Base-by-base conservation (phyloP, 1,140 invertebrate species). In the Papilio machaon region DNA sequence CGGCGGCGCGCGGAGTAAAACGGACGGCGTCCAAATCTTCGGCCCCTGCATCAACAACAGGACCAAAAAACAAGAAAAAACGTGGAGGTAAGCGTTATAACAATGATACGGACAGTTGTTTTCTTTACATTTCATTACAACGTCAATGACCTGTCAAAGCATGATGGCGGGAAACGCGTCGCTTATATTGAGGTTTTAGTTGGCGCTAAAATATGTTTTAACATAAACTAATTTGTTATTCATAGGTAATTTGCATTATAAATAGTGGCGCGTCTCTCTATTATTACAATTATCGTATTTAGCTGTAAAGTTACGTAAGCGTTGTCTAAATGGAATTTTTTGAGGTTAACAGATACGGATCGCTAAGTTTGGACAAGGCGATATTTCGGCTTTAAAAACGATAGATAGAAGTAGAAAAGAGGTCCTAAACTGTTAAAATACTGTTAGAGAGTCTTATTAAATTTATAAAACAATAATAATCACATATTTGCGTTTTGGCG, bases 61-160 rank as follows among this genome's bases (percentile, higher is more conserved):
- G 82, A 17, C 90, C 91, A 10, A 94, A 93, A 88, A 94, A 92
- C 81, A 94, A 94, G 92, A 94, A 94, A 88, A 94, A 94, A 90
- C 91, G 93, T 79, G 90, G 89, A 92, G 90, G 93, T 94, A 80
- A 92, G 91, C 85, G 74, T 82, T 79, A 80, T 78, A 85, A 82
- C 83, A 76, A 83, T 87, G 76, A 82, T 89, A 86, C 83, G 84
- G 87, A 85, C 7, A 88, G 85, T 93, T 94, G 93, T 94, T 94
- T 93, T 94, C 92, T 93, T 94, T 93, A 89, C 89, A 91, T 91
- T 91, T 91, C 86, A 84, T 86, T 88, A 73, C 86, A 86, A 93
- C 91, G 91, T 94, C 92, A 94, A 92, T 93, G 92, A 94, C 91
- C 93, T 94, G 93, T 94, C 93, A 94, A 92, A 93, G 77, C 86